Base-by-base conservation (phyloP, 2,113 vertebrate genomes). In the Pyxicephalus adspersus region DNA sequence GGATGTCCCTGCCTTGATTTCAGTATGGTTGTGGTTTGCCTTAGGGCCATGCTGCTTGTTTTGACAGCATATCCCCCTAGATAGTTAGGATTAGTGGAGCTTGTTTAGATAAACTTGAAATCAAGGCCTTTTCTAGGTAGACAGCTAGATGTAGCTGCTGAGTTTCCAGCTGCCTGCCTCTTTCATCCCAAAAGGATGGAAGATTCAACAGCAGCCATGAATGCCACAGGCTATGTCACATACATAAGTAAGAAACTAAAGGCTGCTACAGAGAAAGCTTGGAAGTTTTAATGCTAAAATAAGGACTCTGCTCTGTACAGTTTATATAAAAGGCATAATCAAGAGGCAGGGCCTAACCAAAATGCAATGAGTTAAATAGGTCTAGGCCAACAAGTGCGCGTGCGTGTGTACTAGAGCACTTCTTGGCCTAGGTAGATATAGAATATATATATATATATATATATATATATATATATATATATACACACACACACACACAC, bases 41-140 rank as follows among this genome's bases (percentile, higher is more conserved):
- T 98, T 94, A 94, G 95, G 98, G 96, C 96, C 95, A 95, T 94
- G 95, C 95, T 95, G 96, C 94, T 96, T 96, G 95, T 98, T 98
- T 98, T 98, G 97, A 98, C 96, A 99, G 95, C 94, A 94, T 92
- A 95, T 96, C 94, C 97, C 94, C 95, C 96, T 93, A 95, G 98
- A 98, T 96, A 98, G 94, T 97, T 97, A 93, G 96, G 97, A 98
- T 98, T 99, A 98, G 96, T 95, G 93, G 93, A 95, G 96, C 95
- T 96, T 99, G 96, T 98, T 98, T 98, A 96, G 96, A 96, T 98
- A 97, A 98, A 98, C 96, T 96, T 94, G 94, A 92, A 95, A 94
- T 94, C 93, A 94, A 94, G 94, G 92, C 92, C 92, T 93, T 95
- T 94, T 96, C 94, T 92, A 94, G 94, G 94, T 96, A 95, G 95